Conservation (phyloP, 2,113 vertebrate species). For the Salvelinus alpinus region DNA sequence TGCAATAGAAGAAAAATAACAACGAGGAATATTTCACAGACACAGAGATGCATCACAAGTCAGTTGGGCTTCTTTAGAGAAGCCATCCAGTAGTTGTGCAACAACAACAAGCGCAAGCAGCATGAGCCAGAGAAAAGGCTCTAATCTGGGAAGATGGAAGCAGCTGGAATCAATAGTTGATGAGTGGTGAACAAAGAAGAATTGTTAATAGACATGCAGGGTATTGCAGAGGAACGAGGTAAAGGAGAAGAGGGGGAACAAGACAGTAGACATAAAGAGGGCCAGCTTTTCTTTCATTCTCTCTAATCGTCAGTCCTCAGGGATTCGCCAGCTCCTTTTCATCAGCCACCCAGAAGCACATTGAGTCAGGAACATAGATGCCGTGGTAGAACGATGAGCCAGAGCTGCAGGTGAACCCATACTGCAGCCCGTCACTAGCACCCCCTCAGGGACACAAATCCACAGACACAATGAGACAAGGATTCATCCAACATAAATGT, state of each 20-base stretch:
- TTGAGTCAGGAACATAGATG: not conserved
- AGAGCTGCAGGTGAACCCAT: conserved; percentile 3
- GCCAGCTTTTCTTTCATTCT: conserved; percentile 8
- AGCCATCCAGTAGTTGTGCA: not conserved
- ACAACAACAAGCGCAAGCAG: not conserved
- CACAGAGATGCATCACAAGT: not conserved
- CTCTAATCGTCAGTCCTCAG: conserved; percentile 7
- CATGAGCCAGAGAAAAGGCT: not conserved
- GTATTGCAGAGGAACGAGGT: not conserved
- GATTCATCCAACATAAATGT: not conserved
- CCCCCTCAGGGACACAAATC: not conserved
- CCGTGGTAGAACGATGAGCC: not conserved
- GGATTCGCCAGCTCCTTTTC: conserved; percentile 9
- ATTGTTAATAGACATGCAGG: conserved; percentile 1
- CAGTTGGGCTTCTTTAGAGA: not conserved
- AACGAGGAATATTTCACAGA: not conserved
- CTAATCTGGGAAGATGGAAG: not conserved
- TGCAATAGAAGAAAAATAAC: not conserved
- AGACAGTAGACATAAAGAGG: not conserved
- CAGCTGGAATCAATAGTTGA: conserved; percentile 30
- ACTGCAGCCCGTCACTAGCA: not conserved
- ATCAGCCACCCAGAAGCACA: conserved; percentile 6
- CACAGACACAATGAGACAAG: not conserved
- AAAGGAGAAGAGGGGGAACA: not conserved
- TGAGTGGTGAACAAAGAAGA: conserved; percentile 18